A percentile compares a stretch with the other conserved stretches of the same genome.
Evolutionary conservation across 2,797 vertebrate species (phyloP).

Genomic region (Chelidonichthys spinosus): DNA sequence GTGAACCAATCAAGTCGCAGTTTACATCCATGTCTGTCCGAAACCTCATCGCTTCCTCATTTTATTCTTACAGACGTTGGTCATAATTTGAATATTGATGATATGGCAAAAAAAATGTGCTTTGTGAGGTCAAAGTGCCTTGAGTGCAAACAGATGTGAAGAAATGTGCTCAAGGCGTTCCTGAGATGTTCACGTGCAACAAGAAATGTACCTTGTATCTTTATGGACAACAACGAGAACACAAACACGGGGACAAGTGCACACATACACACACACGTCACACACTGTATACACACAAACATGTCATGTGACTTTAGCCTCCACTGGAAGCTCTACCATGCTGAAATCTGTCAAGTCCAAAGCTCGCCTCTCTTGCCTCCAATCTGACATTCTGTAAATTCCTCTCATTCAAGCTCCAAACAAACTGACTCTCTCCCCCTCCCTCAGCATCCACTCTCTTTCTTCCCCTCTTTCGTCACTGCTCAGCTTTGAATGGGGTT

Average conservation of each 20-base stretch:
- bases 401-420: constrained; percentile 46
- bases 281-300: not conserved
- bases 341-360: constrained; percentile 51
- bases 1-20: too few species aligned
- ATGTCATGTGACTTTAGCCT: constrained; percentile 14
- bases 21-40: not conserved
- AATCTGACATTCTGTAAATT: constrained; percentile 55
- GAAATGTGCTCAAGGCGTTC: not conserved
- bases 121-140: not conserved
- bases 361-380: constrained; percentile 23
- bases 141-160: not conserved
- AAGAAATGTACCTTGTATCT: not conserved
- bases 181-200: not conserved
- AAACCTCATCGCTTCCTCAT: too few species aligned
- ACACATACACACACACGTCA: not conserved
- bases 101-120: too few species aligned
- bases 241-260: not conserved
- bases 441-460: constrained; percentile 10
- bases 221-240: not conserved
- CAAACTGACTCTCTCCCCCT: constrained; percentile 21
- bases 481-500: constrained; percentile 30
- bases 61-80: too few species aligned
- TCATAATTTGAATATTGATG: too few species aligned
- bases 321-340: constrained; percentile 5
- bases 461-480: constrained; percentile 35